These are phyloP conservation scores for Tenualosa ilisha DNA, from an alignment of 2,797 vertebrate genomes.

Conservation along the genomic window DNA sequence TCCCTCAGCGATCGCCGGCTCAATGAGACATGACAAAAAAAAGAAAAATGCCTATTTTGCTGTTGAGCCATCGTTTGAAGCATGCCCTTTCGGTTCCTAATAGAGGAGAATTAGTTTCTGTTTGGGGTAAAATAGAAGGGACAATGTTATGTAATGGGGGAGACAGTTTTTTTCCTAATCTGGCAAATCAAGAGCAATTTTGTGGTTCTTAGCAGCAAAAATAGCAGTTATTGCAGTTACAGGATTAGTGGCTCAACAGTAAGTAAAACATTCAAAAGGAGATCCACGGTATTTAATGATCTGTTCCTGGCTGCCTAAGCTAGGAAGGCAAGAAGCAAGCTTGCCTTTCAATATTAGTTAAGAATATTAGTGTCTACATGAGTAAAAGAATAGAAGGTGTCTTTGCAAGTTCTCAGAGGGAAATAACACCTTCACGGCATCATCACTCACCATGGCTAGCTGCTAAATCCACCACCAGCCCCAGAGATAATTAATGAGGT, in stretches of 20 bases:
- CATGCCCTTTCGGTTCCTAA: neutral
- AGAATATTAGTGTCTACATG: neutral
- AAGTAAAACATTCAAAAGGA: slow-evolving; percentile 13
- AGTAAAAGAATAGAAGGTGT: neutral
- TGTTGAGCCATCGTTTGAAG: neutral
- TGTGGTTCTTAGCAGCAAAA: neutral
- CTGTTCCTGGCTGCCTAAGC: neutral
- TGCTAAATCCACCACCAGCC: neutral
- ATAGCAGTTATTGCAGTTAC: neutral
- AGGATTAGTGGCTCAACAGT: neutral
- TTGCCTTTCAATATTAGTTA: neutral
- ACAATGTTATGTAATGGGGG: neutral
- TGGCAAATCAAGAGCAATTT: slow-evolving; percentile 3
- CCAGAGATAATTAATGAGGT: neutral
- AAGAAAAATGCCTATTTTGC: neutral
- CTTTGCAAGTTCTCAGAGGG: neutral
- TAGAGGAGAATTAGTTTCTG: neutral
- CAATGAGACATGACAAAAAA: neutral
- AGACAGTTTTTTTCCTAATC: neutral
- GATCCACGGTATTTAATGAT: neutral
- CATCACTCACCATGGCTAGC: neutral
- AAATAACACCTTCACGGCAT: neutral
- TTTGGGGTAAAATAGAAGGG: neutral
- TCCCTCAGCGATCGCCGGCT: neutral
- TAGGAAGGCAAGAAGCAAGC: neutral